phyloP scores from a whole-genome alignment of 2,888 invertebrate genomes.

The Sinotaia quadrata region DNA sequence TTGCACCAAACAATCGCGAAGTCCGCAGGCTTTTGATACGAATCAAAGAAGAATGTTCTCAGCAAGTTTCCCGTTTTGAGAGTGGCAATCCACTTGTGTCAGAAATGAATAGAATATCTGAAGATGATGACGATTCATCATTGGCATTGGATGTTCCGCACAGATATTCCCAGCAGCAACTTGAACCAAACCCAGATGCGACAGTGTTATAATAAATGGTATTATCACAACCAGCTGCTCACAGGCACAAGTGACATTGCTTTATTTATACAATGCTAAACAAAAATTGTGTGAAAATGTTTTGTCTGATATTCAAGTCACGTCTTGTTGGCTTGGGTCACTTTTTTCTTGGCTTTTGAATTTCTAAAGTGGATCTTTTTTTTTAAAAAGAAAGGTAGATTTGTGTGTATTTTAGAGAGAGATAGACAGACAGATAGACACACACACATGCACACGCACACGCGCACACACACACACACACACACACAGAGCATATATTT shows the following conservation, averaged over 20 bases:
- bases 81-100: conserved; percentile 22
- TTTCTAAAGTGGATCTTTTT: too few relatives aligned
- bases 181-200: conserved; percentile 41
- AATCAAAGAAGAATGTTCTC: conserved; percentile 79
- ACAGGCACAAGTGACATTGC: too few relatives aligned
- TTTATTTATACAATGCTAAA: too few relatives aligned
- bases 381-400: too few relatives aligned
- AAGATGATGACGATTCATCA: conserved; percentile 42
- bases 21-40: conserved; percentile 82
- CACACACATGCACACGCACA: background rate
- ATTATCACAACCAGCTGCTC: background rate
- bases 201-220: conserved; percentile 32
- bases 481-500: background rate
- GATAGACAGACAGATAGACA: too few relatives aligned
- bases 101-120: conserved; percentile 45
- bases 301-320: too few relatives aligned
- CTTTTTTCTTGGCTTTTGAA: too few relatives aligned
- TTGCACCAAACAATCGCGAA: conserved; percentile 82
- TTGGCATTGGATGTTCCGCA: conserved; percentile 19
- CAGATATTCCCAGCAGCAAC: conserved; percentile 5
- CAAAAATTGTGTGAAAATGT: too few relatives aligned
- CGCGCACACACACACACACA: background rate
- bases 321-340: too few relatives aligned
- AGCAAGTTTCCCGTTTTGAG: conserved; percentile 52
- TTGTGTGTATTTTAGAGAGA: too few relatives aligned